These are phyloP conservation scores for Sinocyclocheilus anshuiensis DNA, from an alignment of 2,113 vertebrate genomes.

Conservation along the genomic window DNA sequence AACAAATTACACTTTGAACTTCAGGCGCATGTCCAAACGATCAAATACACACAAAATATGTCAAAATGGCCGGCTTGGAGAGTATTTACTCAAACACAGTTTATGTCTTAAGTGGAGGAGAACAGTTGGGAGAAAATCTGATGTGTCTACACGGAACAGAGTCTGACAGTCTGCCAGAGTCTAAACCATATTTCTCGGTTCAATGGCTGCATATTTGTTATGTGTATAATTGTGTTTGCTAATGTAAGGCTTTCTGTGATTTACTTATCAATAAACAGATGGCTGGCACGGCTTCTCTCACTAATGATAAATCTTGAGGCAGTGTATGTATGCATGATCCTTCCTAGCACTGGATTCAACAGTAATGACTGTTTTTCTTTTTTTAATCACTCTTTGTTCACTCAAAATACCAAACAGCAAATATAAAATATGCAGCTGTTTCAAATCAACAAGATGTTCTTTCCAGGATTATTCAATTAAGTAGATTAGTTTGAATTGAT, in stretches of 20 bases:
- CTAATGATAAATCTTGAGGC: background rate
- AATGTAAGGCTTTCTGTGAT: constrained; percentile 38
- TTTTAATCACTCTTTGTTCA: too few species aligned
- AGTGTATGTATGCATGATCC: background rate
- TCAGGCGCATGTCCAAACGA: too few species aligned
- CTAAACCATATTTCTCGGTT: background rate
- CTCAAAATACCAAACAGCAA: too few species aligned
- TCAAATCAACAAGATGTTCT: background rate
- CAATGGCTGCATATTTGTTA: constrained; percentile 28
- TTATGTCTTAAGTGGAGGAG: too few species aligned
- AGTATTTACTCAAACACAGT: too few species aligned
- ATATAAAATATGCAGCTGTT: background rate
- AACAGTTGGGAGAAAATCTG: too few species aligned
- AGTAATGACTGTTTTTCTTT: too few species aligned
- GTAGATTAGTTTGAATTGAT: background rate
- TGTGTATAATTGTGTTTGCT: constrained; percentile 29
- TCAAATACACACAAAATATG: too few species aligned
- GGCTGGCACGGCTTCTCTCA: background rate
- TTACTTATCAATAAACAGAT: constrained; percentile 23
- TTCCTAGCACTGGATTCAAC: background rate
- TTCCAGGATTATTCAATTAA: background rate
- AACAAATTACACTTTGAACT: too few species aligned
- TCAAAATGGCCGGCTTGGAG: too few species aligned
- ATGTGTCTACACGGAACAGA: too few species aligned
- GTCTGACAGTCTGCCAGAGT: background rate